Conservation (phyloP, 2,888 invertebrate genomes). For the Epinotia demarniana region DNA sequence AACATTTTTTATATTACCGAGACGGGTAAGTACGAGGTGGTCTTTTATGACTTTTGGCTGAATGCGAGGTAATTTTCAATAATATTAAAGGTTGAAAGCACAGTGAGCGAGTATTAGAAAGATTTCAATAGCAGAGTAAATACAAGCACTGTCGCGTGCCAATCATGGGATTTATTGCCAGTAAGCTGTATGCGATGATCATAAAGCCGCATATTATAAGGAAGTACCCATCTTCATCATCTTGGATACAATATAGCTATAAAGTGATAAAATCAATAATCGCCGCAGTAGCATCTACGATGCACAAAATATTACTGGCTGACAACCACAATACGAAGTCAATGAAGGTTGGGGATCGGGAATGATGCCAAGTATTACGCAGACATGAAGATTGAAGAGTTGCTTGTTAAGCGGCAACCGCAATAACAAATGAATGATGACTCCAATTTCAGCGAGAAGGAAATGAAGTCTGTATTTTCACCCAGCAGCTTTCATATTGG, state of each 20-base stretch:
- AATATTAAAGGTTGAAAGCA: conserved; percentile 14
- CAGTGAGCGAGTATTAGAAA: conserved; percentile 8
- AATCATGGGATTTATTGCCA: conserved; percentile 32
- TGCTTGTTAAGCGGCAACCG: conserved; percentile 65
- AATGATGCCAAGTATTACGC: conserved; percentile 76
- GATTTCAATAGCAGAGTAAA: conserved; percentile 29
- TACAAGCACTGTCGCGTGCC: conserved; percentile 1
- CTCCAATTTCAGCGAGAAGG: conserved; percentile 48
- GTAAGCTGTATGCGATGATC: conserved; percentile 44
- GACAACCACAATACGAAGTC: conserved; percentile 65
- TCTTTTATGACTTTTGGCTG: conserved; percentile 6
- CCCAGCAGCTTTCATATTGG: conserved; percentile 38
- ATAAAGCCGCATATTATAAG: conserved; percentile 47
- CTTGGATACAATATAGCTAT: conserved; percentile 44
- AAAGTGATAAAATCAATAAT: conserved; percentile 56
- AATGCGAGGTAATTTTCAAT: conserved; percentile 31
- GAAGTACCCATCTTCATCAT: conserved; percentile 34
- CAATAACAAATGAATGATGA: conserved; percentile 57
- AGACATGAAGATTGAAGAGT: conserved; percentile 65
- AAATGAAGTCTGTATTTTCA: conserved; percentile 45
- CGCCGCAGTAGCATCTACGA: conserved; percentile 55
- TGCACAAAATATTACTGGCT: conserved; percentile 71
- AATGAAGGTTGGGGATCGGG: conserved; percentile 63
- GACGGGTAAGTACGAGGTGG: conserved; percentile 18
- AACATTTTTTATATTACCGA: conserved; percentile 27